phyloP scores from a whole-genome alignment of 2,888 invertebrate species.

The Eudemis profundana region DNA sequence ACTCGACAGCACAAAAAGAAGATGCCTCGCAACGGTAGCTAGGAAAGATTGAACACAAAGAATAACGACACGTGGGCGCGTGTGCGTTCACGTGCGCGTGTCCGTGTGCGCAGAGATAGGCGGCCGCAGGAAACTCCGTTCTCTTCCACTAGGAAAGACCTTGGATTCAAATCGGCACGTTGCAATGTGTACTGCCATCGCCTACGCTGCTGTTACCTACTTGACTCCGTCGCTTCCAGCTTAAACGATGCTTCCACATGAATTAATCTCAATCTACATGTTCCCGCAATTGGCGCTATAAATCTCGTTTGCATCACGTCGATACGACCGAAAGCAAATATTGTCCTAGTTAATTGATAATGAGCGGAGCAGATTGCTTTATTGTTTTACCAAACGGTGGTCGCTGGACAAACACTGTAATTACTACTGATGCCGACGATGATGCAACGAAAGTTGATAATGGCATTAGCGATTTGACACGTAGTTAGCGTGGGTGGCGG shows the following conservation, averaged over 20 bases:
- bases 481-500: slow-evolving; percentile 73
- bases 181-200: slow-evolving; percentile 84
- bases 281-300: slow-evolving; percentile 45
- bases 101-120: slow-evolving; percentile 82
- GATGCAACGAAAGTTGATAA: slow-evolving; percentile 83
- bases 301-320: slow-evolving; percentile 47
- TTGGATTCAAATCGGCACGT: slow-evolving; percentile 84
- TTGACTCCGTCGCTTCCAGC: slow-evolving; percentile 66
- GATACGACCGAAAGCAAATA: slow-evolving; percentile 57
- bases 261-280: slow-evolving; percentile 53
- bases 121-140: slow-evolving; percentile 86
- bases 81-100: slow-evolving; percentile 79
- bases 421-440: slow-evolving; percentile 67
- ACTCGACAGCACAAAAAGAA: slow-evolving; percentile 81
- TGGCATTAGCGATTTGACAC: slow-evolving; percentile 80
- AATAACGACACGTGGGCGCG: slow-evolving; percentile 79
- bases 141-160: slow-evolving; percentile 86
- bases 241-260: slow-evolving; percentile 71
- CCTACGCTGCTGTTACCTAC: slow-evolving; percentile 82
- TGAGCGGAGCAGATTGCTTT: slow-evolving; percentile 72
- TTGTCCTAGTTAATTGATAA: slow-evolving; percentile 65
- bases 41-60: slow-evolving; percentile 82
- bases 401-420: slow-evolving; percentile 70
- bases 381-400: slow-evolving; percentile 71
- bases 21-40: slow-evolving; percentile 81